Evolutionary conservation across 2,797 vertebrate genomes (phyloP), one percentile per base, ranked within the genome.

Genomic region (Aeoliscus strigatus): DNA sequence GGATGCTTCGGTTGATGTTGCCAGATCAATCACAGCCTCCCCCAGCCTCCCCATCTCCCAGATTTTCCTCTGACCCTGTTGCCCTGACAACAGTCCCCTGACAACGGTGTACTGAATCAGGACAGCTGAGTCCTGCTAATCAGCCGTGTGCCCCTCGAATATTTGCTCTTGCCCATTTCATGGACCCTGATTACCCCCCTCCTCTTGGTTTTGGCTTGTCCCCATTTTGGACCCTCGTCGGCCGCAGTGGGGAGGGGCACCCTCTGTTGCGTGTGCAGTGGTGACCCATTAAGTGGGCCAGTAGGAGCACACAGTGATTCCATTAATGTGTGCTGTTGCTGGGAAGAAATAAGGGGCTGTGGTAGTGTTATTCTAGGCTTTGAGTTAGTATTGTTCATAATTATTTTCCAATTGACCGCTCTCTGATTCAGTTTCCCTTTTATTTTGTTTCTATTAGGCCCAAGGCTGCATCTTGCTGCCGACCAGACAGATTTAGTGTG

Each of bases 61-160:
- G 39, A 67, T 72, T 70, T 74, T 62, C 57, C 66, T 66, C 66
- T 80, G 80, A 83, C 74, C 73, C 70, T 55, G 80, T 82, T 81
- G 65, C 73, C 80, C 74, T 66, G 75, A 82, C 78, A 78, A 80
- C 76, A 51, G 64, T 66, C 64, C 69, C 73, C 62, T 72, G 77
- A 51, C 51, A 53, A 54, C 44, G 63, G 48, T 29, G 44, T 29
- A 38, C 38, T 51, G 57, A 78, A 73, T 66, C 39, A 28, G 69
- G 68, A 81, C 84, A 86, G 82, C 83, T 84, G 81, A 78, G 83
- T 80, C 84, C 77, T 51, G 70, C 75, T 85, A 73, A 83, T 84
- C 72, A 82, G 61, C 66, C 67, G 50, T 70, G 68, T 60, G 71
- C 73, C 59, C 63, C 44, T 51, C n/a, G 6, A 31, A 62, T 55